phyloP scores from a whole-genome alignment of 2,797 vertebrate genomes.

The Carcharodon carcharias region DNA sequence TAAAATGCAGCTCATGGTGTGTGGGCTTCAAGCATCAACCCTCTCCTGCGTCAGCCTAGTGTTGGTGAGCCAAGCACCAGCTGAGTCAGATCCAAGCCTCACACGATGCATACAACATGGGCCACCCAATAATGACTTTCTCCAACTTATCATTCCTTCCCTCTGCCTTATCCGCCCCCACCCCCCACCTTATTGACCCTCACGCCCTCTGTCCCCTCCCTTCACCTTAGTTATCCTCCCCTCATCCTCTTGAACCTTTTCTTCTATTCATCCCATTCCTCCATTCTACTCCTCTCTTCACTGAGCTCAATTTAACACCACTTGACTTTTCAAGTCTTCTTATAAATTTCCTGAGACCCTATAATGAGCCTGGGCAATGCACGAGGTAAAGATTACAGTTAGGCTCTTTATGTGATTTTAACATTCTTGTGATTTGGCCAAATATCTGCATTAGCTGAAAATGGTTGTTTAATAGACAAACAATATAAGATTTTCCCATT shows the following conservation, averaged over 20 bases:
- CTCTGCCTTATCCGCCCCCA: neutral
- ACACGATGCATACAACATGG: neutral
- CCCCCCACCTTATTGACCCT: neutral
- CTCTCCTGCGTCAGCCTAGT: neutral
- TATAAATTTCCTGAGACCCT: neutral
- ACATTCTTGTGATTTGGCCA: neutral
- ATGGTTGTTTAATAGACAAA: neutral
- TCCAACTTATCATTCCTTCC: neutral
- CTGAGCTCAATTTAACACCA: neutral
- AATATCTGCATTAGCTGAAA: neutral
- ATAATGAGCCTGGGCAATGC: neutral
- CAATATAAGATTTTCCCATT: neutral
- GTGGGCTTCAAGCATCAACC: neutral
- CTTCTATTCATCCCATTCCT: neutral
- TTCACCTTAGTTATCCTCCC: neutral
- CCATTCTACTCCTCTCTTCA: neutral
- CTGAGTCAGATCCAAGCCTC: neutral
- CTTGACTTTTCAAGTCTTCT: neutral
- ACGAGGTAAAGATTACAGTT: neutral
- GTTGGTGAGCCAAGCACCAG: neutral
- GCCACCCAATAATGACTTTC: neutral
- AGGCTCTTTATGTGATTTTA: neutral
- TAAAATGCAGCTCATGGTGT: neutral
- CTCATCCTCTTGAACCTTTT: neutral
- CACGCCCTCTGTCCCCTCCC: neutral